Evolutionary conservation across 1,140 invertebrate genomes (phyloP).

Genomic region (Artemia franciscana): DNA sequence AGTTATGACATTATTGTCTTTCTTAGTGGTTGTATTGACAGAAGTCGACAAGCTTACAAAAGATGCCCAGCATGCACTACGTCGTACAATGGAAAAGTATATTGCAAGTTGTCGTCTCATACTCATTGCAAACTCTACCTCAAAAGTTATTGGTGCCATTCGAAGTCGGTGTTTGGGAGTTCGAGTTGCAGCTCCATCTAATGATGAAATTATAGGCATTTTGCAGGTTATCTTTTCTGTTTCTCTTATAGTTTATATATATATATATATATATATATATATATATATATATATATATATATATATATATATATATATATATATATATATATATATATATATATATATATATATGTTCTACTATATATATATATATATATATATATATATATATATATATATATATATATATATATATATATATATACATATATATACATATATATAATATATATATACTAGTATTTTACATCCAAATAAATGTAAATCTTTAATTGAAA

Average conservation of each 20-base stretch:
- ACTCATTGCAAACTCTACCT: slow-evolving; percentile 80
- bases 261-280: no score
- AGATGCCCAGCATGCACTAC: slow-evolving; percentile 90
- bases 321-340: no score
- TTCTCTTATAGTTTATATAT: neutral
- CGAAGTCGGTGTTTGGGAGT: slow-evolving; percentile 77
- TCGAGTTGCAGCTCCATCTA: slow-evolving; percentile 61
- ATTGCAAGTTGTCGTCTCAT: slow-evolving; percentile 82
- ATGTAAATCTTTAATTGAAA: no score
- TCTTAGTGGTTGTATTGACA: slow-evolving; percentile 66
- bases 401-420: no score
- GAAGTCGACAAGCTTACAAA: slow-evolving; percentile 90
- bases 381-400: no score
- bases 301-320: neutral
- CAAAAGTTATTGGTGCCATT: slow-evolving; percentile 83
- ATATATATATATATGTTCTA: neutral
- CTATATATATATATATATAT: no score
- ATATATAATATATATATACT: no score
- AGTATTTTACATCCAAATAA: no score
- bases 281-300: no score
- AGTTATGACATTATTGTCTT: no score
- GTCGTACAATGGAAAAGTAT: slow-evolving; percentile 99
- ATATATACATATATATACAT: no score
- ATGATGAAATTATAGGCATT: slow-evolving; percentile 46
- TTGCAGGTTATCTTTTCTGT: slow-evolving; percentile 11